Percentiles rank a stretch among this genome's conserved stretches.
Conservation (phyloP, 2,888 invertebrate species). For the Syrista parreyssii region DNA sequence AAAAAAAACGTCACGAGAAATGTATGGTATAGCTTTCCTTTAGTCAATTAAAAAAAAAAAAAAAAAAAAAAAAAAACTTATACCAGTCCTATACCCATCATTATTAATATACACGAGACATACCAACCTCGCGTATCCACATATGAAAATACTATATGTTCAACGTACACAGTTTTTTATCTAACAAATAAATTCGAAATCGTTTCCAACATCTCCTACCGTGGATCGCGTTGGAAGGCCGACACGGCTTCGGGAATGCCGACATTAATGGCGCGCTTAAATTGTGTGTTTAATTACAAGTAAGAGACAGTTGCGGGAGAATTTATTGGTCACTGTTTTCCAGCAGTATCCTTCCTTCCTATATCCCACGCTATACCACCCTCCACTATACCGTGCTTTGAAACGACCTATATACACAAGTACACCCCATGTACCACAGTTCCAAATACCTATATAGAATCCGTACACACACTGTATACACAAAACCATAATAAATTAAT, state of each 20-base stretch:
- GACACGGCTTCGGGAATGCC: conserved; percentile 44
- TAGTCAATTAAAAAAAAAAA: too few species aligned
- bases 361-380: not conserved
- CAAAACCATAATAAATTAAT: too few species aligned
- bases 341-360: conserved; percentile 18
- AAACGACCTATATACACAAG: not conserved
- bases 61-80: not conserved
- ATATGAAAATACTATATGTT: not conserved
- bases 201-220: not conserved
- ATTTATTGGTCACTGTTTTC: conserved; percentile 62
- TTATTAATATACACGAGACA: not conserved
- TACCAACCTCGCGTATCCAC: not conserved
- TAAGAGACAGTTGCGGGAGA: conserved; percentile 58
- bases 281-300: conserved; percentile 64
- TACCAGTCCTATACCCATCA: not conserved
- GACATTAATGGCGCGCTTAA: conserved; percentile 61
- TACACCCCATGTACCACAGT: not conserved
- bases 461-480: not conserved
- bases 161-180: not conserved
- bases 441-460: not conserved
- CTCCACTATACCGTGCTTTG: not conserved
- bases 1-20: not conserved
- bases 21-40: not conserved
- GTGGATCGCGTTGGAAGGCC: not conserved
- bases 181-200: not conserved